Conservation (phyloP, 2,888 invertebrate species). For the Linnaemya vulpina region DNA sequence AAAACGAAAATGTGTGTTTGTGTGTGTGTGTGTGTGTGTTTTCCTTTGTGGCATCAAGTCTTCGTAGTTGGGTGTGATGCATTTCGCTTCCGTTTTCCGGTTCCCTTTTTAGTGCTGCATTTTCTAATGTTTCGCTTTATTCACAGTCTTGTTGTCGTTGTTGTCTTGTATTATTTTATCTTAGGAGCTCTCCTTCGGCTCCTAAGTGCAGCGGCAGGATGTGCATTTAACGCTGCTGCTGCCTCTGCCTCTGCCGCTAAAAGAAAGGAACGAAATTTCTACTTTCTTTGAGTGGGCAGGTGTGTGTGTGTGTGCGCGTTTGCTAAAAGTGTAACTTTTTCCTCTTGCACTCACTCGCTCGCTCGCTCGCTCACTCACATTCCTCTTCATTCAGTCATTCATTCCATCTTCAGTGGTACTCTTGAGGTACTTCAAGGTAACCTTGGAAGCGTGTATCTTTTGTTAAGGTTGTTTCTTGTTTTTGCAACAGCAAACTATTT, state of each 20-base stretch:
- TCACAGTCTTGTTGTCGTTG: conserved; percentile 1
- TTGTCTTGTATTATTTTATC: conserved; percentile 8
- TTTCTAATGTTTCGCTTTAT: conserved; percentile 49
- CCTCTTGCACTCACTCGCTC: conserved; percentile 24
- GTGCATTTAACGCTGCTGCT: conserved; percentile 67
- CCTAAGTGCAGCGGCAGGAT: conserved; percentile 70
- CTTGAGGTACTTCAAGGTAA: conserved; percentile 67
- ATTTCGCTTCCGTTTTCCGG: conserved; percentile 71
- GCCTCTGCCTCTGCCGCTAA: conserved; percentile 37
- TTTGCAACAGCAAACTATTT: background rate
- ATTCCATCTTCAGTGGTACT: conserved; percentile 25
- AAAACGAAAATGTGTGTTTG: conserved; percentile 12
- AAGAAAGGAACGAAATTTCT: conserved; percentile 44
- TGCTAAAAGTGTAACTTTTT: conserved; percentile 29
- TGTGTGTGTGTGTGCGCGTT: background rate
- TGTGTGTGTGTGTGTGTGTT: no score
- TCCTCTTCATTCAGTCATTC: conserved; percentile 14
- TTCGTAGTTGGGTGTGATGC: conserved; percentile 70
- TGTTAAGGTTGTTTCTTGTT: conserved; percentile 50
- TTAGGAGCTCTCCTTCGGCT: conserved; percentile 49
- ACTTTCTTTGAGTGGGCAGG: conserved; percentile 14
- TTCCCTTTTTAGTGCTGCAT: conserved; percentile 60
- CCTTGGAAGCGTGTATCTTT: conserved; percentile 65
- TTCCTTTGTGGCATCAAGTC: conserved; percentile 63
- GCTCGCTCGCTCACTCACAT: conserved; percentile 11